Evolutionary conservation across 2,888 invertebrate genomes (phyloP), one percentile per base, ranked within the genome.

Genomic region (Tinea semifulvella): DNA sequence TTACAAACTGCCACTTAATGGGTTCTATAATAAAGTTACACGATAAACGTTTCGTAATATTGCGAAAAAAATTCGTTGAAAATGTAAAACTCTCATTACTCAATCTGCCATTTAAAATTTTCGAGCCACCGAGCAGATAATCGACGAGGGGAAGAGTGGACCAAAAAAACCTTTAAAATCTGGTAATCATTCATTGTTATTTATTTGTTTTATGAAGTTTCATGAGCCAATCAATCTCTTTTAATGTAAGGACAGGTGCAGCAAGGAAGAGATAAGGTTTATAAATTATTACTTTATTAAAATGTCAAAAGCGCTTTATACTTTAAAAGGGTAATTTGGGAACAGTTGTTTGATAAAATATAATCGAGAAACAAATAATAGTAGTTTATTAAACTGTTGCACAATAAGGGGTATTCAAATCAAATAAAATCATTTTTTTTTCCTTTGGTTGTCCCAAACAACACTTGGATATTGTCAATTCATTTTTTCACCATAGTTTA

Each of bases 251-350:
- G 36, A 36, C 8, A 18, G 36, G 16, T 18, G 18, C 16, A 31
- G 14, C 13, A 26, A 31, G 11, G 31, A n/a, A n/a, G n/a, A n/a
- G n/a, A n/a, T n/a, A n/a, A n/a, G n/a, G n/a, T 3, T 36, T 16
- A 2, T 10, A 36, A 36, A 17, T 36, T 36, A 36, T 50, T 50
- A 43, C 47, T 43, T 50, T 49, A 46, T 45, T 40, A 53, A 49
- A 51, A 49, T 39, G 44, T 43, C 44, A 38, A 42, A 25, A 45
- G 27, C 14, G 26, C 44, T 26, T 44, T 26, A n/a, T n/a, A n/a
- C n/a, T n/a, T n/a, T n/a, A n/a, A n/a, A n/a, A n/a, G n/a, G n/a
- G n/a, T n/a, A n/a, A n/a, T n/a, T n/a, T n/a, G n/a, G n/a, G n/a
- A n/a, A n/a, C n/a, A n/a, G n/a, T n/a, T n/a, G n/a, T n/a, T n/a